Conservation (phyloP, 2,113 vertebrate genomes). For the Tachuris rubrigastra region DNA sequence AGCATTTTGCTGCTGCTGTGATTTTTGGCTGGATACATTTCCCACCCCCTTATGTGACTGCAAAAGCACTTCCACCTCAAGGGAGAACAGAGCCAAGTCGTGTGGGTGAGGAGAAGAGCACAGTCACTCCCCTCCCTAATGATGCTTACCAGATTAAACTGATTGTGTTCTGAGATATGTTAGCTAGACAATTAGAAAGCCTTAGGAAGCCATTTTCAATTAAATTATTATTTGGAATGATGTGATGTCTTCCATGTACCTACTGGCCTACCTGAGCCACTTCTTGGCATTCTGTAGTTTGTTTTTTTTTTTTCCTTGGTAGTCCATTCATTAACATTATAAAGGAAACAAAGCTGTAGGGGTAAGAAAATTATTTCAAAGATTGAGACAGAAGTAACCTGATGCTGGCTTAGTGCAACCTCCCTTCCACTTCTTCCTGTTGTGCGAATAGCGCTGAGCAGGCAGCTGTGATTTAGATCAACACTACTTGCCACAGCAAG, state of each 20-base stretch:
- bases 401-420: constrained; percentile 5
- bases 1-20: not conserved
- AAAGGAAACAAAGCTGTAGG: constrained; percentile 28
- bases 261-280: not conserved
- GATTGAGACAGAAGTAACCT: not conserved
- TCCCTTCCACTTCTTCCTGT: constrained; percentile 48
- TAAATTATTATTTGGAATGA: not conserved
- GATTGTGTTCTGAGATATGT: not conserved
- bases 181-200: not conserved
- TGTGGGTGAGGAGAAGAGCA: not conserved
- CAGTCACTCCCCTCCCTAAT: not conserved
- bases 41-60: not conserved
- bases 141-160: not conserved
- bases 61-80: not conserved
- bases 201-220: not conserved
- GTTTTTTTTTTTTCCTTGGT: not conserved
- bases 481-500: constrained; percentile 50
- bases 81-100: not conserved
- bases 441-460: constrained; percentile 8
- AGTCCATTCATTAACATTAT: constrained; percentile 44
- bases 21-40: not conserved
- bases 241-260: not conserved
- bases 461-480: constrained; percentile 41
- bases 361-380: constrained; percentile 43
- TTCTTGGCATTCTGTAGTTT: not conserved